Evolutionary conservation across 64 coral and sea anemone genomes (phyloP).

Genomic region (Stylophora pistillata): DNA sequence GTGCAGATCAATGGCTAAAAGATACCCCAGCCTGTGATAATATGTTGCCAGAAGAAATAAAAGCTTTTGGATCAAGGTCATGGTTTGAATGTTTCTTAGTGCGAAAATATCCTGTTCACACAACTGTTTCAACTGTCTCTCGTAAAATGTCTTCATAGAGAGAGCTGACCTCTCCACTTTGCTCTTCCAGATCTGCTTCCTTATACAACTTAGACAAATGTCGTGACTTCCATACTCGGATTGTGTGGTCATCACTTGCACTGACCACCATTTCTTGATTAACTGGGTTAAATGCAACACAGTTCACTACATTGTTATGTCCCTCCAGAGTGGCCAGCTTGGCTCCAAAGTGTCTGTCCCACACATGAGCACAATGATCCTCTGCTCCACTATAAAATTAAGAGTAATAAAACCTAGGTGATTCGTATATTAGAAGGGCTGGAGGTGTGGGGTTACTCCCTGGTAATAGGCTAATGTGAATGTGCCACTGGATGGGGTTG

Average conservation of each 20-base stretch:
- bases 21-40: no score
- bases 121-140: conserved; percentile 4
- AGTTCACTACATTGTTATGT: conserved; percentile 82
- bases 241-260: conserved; percentile 89
- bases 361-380: conserved; percentile 74
- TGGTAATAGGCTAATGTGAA: no score
- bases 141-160: neutral
- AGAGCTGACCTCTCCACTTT: neutral
- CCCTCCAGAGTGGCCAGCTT: conserved; percentile 79
- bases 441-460: no score
- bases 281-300: conserved; percentile 80
- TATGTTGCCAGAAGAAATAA: no score
- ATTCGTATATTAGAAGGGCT: neutral
- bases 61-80: no score
- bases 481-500: no score
- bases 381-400: conserved; percentile 74
- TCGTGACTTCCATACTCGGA: conserved; percentile 79
- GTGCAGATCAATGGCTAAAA: no score
- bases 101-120: neutral
- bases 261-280: conserved; percentile 81
- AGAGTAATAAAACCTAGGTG: neutral
- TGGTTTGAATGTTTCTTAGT: neutral
- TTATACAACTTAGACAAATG: conserved; percentile 26
- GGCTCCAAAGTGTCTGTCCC: conserved; percentile 77
- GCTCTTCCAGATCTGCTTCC: neutral